Evolutionary conservation across 2,113 vertebrate species (phyloP).

Genomic region (Nannobrachium achirus): DNA sequence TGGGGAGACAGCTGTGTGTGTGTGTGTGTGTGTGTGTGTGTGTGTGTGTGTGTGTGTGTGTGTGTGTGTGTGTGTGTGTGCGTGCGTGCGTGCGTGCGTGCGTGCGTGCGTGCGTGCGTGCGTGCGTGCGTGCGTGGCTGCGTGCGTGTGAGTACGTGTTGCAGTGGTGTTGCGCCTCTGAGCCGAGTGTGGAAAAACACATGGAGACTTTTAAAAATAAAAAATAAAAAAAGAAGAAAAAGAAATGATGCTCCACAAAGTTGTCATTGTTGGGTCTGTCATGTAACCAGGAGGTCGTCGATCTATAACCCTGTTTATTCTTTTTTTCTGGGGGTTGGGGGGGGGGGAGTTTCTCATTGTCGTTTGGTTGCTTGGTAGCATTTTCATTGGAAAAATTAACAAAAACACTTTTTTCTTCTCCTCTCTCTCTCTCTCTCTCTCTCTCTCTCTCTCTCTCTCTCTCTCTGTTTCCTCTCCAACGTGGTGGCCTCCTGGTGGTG

Average conservation of each 20-base stretch:
- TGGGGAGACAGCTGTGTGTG: too few species aligned
- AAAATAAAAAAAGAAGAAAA: too few species aligned
- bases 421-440: slow-evolving; percentile 48
- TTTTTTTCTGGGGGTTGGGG: too few species aligned
- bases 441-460: slow-evolving; percentile 55
- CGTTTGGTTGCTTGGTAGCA: slow-evolving; percentile 73
- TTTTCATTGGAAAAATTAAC: slow-evolving; percentile 58
- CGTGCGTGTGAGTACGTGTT: slow-evolving; percentile 45
- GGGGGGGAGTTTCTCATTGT: slow-evolving; percentile 70
- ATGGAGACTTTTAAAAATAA: slow-evolving; percentile 41
- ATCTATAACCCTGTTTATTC: slow-evolving; percentile 81
- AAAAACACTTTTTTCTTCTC: slow-evolving; percentile 58
- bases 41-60: slow-evolving; percentile 38
- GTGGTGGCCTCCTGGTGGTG: too few species aligned
- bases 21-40: slow-evolving; percentile 18
- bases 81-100: slow-evolving; percentile 41
- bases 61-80: slow-evolving; percentile 34
- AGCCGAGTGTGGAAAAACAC: slow-evolving; percentile 63
- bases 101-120: slow-evolving; percentile 4
- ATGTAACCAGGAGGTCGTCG: slow-evolving; percentile 73
- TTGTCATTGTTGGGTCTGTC: slow-evolving; percentile 69
- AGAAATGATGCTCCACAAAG: slow-evolving; percentile 69
- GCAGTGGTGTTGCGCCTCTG: slow-evolving; percentile 68
- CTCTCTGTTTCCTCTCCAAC: slow-evolving; percentile 59
- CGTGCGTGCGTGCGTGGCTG: slow-evolving; percentile 5